Percentiles rank a stretch among this genome's conserved stretches.
phyloP scores from a whole-genome alignment of 2,888 invertebrate genomes.

The Sylvicola fuscatus region DNA sequence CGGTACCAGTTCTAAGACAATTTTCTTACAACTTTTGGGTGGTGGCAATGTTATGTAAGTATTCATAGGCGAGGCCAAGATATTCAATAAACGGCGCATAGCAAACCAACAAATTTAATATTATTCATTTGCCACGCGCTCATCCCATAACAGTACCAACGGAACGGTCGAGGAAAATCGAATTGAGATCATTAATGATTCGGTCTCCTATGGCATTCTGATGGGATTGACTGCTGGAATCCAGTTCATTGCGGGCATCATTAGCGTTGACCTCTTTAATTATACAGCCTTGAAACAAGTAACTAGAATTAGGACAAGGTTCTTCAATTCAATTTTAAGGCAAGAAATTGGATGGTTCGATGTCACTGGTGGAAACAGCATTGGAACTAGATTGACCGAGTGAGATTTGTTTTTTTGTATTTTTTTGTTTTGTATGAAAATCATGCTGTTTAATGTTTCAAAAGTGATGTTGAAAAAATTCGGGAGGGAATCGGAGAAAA shows the following conservation, averaged over 20 bases:
- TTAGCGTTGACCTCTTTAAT: constrained; percentile 46
- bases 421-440: not conserved
- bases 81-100: too few relatives aligned
- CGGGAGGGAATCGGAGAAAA: constrained; percentile 76
- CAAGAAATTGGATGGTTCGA: constrained; percentile 62
- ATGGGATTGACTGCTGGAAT: constrained; percentile 32
- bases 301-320: constrained; percentile 35
- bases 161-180: constrained; percentile 33
- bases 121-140: too few relatives aligned
- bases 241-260: constrained; percentile 39
- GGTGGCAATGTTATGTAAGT: constrained; percentile 37
- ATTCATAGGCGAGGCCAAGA: too few relatives aligned
- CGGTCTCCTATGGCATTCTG: constrained; percentile 42
- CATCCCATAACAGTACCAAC: constrained; percentile 29
- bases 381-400: constrained; percentile 55
- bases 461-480: constrained; percentile 50
- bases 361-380: constrained; percentile 41
- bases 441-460: too few relatives aligned
- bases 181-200: constrained; percentile 39
- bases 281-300: constrained; percentile 41
- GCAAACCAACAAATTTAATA: too few relatives aligned
- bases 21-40: constrained; percentile 36
- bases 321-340: constrained; percentile 39
- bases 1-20: constrained; percentile 35
- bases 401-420: constrained; percentile 26